Evolutionary conservation across 2,888 invertebrate genomes (phyloP).

Genomic region (Lumbricus terrestris): DNA sequence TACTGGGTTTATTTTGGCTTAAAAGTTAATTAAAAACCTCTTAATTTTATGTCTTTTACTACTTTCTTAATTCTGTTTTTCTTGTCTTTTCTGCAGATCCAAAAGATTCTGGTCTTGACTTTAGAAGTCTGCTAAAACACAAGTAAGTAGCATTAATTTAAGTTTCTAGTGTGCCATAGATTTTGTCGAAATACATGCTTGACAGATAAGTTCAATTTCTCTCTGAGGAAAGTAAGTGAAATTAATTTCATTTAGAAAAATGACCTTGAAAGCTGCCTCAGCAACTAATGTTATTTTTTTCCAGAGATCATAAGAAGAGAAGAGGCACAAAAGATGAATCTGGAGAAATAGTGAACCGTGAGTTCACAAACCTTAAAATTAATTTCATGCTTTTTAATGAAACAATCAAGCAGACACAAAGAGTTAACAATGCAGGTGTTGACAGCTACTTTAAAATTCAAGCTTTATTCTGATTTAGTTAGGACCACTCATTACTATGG

Average conservation of each 20-base stretch:
- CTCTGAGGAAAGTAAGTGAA: background rate
- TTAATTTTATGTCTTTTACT: too few relatives aligned
- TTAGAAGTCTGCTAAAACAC: slow-evolving; percentile 95
- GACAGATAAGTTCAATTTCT: background rate
- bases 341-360: slow-evolving; percentile 77
- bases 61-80: background rate
- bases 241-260: background rate
- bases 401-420: background rate
- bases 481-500: too few relatives aligned
- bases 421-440: background rate
- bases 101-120: slow-evolving; percentile 96
- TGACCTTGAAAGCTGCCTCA: background rate
- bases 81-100: slow-evolving; percentile 53
- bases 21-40: background rate
- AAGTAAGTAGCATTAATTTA: slow-evolving; percentile 43
- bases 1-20: background rate
- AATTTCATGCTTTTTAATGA: background rate
- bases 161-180: background rate
- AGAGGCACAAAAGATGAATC: slow-evolving; percentile 80
- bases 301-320: slow-evolving; percentile 51
- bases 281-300: background rate
- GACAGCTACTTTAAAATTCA: too few relatives aligned
- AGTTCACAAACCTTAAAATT: slow-evolving; percentile 26
- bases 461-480: too few relatives aligned
- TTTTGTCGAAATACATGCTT: background rate